Evolutionary conservation across 2,888 invertebrate genomes (phyloP).

Genomic region (Norana najaformis): DNA sequence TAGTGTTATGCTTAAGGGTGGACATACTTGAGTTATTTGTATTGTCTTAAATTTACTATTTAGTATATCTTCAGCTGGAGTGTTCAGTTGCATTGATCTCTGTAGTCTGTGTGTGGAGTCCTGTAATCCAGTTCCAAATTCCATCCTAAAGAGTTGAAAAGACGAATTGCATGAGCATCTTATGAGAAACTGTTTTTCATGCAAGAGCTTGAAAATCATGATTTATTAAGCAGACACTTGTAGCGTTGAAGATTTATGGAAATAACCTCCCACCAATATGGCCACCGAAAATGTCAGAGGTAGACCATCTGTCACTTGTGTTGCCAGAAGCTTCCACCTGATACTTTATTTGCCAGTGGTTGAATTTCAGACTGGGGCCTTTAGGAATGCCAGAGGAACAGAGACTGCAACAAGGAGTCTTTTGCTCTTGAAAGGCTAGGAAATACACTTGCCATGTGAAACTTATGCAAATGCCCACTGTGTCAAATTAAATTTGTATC

Average conservation of each 20-base stretch:
- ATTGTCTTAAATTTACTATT: neutral
- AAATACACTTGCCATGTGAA: neutral
- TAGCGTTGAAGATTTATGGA: constrained; percentile 15
- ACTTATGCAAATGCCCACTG: neutral
- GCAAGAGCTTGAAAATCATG: neutral
- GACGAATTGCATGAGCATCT: neutral
- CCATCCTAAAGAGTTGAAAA: neutral
- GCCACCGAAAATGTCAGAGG: constrained; percentile 7
- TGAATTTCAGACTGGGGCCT: neutral
- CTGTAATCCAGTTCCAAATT: neutral
- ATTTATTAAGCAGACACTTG: constrained; percentile 15
- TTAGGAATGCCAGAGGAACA: neutral
- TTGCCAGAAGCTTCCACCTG: neutral
- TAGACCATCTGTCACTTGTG: constrained; percentile 3
- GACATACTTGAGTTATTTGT: neutral
- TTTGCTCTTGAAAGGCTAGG: neutral
- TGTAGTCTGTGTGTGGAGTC: no score
- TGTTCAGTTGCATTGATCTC: no score
- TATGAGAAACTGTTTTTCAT: neutral
- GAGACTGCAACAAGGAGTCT: neutral
- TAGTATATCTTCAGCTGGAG: neutral
- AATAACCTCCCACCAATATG: neutral
- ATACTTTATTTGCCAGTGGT: neutral
- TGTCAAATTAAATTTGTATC: neutral
- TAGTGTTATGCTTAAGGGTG: neutral